Percentiles rank a stretch among this genome's conserved stretches.
phyloP scores from a whole-genome alignment of 2,888 invertebrate genomes.

The Pseudanteris insignis region DNA sequence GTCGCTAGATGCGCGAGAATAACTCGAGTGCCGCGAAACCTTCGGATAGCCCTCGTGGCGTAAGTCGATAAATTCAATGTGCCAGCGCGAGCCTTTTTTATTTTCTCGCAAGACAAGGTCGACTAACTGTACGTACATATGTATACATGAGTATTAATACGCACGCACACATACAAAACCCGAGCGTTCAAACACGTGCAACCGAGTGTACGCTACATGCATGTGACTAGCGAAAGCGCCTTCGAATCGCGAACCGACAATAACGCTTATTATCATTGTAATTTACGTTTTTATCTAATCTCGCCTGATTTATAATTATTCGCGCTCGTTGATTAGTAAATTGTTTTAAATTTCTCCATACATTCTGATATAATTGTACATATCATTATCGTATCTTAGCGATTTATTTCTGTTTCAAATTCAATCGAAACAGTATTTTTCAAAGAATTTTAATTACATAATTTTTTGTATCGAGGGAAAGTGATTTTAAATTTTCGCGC shows the following conservation, averaged over 20 bases:
- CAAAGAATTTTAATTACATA: too few species aligned
- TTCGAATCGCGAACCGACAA: slow-evolving; percentile 8
- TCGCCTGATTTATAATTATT: background rate
- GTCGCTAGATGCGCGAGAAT: slow-evolving; percentile 28
- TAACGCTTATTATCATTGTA: slow-evolving; percentile 2
- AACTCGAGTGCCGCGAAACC: slow-evolving; percentile 33
- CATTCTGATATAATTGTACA: too few species aligned
- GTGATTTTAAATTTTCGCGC: too few species aligned
- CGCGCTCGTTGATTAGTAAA: too few species aligned
- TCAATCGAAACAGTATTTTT: too few species aligned
- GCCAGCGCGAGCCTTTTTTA: slow-evolving; percentile 50
- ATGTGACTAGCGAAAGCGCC: slow-evolving; percentile 11
- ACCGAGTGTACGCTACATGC: slow-evolving; percentile 9
- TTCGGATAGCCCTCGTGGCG: slow-evolving; percentile 45
- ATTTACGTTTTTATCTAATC: slow-evolving; percentile 3
- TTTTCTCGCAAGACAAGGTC: slow-evolving; percentile 57
- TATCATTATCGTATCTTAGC: too few species aligned
- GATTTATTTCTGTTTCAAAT: too few species aligned
- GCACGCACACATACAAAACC: slow-evolving; percentile 1
- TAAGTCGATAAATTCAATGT: slow-evolving; percentile 49
- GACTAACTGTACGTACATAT: slow-evolving; percentile 56
- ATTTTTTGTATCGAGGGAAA: too few species aligned
- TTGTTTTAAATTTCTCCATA: too few species aligned
- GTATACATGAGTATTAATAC: slow-evolving; percentile 20
- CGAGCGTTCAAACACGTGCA: slow-evolving; percentile 12